Evolutionary conservation across 2,888 invertebrate genomes (phyloP).

Genomic region (Deroplatys truncata): DNA sequence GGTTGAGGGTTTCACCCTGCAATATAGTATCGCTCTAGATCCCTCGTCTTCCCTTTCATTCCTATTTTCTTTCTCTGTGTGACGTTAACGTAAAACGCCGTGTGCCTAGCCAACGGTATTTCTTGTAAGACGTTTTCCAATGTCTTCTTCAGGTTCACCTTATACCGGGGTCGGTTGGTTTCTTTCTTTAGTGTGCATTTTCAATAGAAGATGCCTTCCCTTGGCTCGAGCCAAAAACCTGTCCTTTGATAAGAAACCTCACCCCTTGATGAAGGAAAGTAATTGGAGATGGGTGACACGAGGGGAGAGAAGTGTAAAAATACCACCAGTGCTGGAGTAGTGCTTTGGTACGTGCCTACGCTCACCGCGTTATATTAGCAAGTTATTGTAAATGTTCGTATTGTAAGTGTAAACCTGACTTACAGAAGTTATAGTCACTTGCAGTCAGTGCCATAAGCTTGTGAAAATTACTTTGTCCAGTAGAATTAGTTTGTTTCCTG

Average conservation of each 20-base stretch:
- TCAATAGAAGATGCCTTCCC: neutral
- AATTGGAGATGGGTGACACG: neutral
- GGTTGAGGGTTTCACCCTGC: neutral
- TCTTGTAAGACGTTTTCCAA: constrained; percentile 17
- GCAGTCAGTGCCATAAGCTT: no score
- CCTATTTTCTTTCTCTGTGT: neutral
- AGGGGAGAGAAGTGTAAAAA: neutral
- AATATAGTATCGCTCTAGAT: neutral
- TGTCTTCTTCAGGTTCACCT: neutral
- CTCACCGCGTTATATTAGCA: no score
- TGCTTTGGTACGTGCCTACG: neutral
- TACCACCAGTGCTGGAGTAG: neutral
- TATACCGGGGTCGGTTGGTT: neutral
- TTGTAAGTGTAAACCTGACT: no score
- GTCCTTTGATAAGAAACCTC: neutral
- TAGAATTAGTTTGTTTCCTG: no score
- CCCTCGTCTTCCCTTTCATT: neutral
- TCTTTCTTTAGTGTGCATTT: neutral
- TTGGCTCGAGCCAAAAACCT: neutral
- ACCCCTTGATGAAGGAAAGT: neutral
- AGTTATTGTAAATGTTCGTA: no score
- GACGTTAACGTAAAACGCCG: neutral
- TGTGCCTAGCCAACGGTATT: constrained; percentile 22
- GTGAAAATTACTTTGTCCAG: no score
- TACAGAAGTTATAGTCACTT: no score